A percentile compares a stretch with the other conserved stretches of the same genome.
Conservation (phyloP, 2,888 invertebrate species). For the Subacronicta megacephala region DNA sequence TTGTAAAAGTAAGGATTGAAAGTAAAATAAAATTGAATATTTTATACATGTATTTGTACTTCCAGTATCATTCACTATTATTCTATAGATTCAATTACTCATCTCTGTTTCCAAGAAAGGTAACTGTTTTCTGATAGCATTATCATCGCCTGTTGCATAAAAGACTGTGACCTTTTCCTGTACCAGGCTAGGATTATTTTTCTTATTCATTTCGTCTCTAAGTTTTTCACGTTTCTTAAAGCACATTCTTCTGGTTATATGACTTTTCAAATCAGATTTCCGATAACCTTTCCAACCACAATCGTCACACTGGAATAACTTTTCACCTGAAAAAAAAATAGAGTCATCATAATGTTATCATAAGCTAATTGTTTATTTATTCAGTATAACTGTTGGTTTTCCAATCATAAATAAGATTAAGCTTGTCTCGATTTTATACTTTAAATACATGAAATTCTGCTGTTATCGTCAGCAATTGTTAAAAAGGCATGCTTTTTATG, state of each 20-base stretch:
- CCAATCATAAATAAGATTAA: too few species aligned
- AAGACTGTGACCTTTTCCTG: conserved; percentile 6
- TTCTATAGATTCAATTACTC: conserved; percentile 37
- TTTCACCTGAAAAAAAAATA: conserved; percentile 65
- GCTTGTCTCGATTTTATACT: too few species aligned
- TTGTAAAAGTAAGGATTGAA: neutral
- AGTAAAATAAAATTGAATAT: conserved; percentile 1
- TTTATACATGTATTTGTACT: neutral
- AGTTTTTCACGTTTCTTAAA: conserved; percentile 18
- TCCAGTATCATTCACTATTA: neutral
- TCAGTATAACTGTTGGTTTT: too few species aligned
- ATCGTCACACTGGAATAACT: conserved; percentile 62
- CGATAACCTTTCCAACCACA: conserved; percentile 62
- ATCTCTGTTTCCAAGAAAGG: conserved; percentile 53
- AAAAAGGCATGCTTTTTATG: too few species aligned
- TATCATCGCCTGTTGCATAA: conserved; percentile 6
- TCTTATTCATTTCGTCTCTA: neutral
- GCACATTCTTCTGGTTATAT: conserved; percentile 56
- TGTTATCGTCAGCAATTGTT: too few species aligned
- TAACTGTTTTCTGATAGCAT: conserved; percentile 19
- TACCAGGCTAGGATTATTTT: neutral
- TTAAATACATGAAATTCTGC: too few species aligned
- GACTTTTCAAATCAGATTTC: conserved; percentile 55
- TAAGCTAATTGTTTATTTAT: too few species aligned
- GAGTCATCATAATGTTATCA: too few species aligned